These are phyloP conservation scores for Thamnophis sirtalis DNA, from an alignment of 2,113 vertebrate genomes.

Conservation along the genomic window DNA sequence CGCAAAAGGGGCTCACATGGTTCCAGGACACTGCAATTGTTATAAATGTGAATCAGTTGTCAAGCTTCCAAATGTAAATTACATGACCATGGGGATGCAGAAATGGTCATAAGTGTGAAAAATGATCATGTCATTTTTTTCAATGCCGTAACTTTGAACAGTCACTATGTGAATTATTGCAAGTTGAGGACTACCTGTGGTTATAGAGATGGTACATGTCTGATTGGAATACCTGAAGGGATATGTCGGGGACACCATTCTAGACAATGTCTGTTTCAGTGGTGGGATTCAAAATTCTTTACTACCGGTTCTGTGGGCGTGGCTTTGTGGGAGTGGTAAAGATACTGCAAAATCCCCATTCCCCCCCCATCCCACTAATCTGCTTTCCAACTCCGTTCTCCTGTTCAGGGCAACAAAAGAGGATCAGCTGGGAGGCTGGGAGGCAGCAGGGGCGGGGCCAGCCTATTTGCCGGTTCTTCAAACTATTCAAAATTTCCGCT, in stretches of 20 bases:
- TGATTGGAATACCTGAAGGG: background rate
- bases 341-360: too few relatives aligned
- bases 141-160: background rate
- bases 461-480: too few relatives aligned
- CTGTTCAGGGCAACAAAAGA: too few relatives aligned
- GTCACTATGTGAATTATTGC: background rate
- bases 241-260: background rate
- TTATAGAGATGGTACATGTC: background rate
- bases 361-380: too few relatives aligned
- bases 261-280: background rate
- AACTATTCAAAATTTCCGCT: too few relatives aligned
- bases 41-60: background rate
- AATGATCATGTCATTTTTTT: background rate
- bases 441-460: too few relatives aligned
- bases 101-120: background rate
- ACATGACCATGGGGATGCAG: background rate
- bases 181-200: background rate
- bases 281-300: too few relatives aligned
- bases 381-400: too few relatives aligned
- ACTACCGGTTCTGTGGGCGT: too few relatives aligned
- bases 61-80: background rate
- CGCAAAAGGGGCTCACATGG: background rate
- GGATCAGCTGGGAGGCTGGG: too few relatives aligned
- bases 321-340: too few relatives aligned
- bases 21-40: background rate